Conservation (phyloP, 2,888 invertebrate species). For the Thera britannica region DNA sequence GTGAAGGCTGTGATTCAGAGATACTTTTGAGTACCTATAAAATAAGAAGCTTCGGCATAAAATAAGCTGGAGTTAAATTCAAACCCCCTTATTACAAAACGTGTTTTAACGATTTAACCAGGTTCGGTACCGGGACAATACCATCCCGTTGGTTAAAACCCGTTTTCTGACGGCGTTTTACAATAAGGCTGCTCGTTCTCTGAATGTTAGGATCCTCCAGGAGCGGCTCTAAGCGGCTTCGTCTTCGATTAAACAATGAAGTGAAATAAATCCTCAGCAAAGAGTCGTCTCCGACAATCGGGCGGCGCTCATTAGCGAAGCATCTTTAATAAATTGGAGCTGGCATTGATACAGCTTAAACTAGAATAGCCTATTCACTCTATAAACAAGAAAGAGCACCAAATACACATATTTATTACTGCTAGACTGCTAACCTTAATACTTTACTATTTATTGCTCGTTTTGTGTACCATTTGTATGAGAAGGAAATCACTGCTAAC, state of each 20-base stretch:
- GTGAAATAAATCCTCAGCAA: constrained; percentile 40
- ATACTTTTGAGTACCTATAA: background rate
- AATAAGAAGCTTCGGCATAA: constrained; percentile 9
- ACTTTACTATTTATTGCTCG: no score
- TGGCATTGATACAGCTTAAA: constrained; percentile 15
- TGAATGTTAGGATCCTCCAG: constrained; percentile 9
- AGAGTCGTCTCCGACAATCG: constrained; percentile 36
- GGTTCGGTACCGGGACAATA: no score
- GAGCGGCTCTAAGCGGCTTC: constrained; percentile 25
- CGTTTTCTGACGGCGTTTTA: no score
- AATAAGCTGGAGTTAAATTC: background rate
- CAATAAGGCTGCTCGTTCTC: background rate
- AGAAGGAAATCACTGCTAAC: no score
- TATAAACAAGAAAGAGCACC: background rate
- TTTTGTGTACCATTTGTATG: no score
- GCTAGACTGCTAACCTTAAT: background rate
- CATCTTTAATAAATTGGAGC: constrained; percentile 46
- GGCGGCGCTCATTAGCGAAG: constrained; percentile 45
- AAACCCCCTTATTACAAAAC: background rate
- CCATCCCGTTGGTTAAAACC: no score
- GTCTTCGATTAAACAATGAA: constrained; percentile 43
- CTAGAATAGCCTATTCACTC: background rate
- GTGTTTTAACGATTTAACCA: no score
- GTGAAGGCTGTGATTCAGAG: constrained; percentile 9
- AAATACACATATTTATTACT: background rate